Conservation (phyloP, 2,113 vertebrate species). For the Lophius piscatorius region DNA sequence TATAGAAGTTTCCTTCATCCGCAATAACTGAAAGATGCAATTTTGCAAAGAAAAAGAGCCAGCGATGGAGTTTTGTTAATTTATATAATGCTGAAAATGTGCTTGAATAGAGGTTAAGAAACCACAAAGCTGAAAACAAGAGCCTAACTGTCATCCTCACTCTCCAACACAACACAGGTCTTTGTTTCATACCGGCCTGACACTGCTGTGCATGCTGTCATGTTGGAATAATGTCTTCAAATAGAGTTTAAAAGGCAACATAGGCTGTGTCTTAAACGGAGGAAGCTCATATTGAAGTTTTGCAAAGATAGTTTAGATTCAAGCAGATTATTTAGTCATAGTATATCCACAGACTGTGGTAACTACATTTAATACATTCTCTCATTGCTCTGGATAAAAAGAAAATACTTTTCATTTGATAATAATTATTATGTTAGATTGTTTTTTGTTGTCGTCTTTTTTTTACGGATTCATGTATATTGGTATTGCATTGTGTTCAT, state of each 20-base stretch:
- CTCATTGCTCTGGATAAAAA: background rate
- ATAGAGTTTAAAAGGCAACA: background rate
- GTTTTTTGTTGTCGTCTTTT: background rate
- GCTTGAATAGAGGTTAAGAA: too few species aligned
- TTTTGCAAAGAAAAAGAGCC: background rate
- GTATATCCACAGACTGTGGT: too few species aligned
- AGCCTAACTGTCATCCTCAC: conserved; percentile 20
- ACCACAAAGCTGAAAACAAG: conserved; percentile 8
- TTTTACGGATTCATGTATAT: background rate
- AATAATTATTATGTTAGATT: background rate
- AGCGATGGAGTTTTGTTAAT: background rate
- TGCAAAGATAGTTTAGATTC: background rate
- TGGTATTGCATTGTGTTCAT: background rate
- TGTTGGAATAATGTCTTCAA: background rate
- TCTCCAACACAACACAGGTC: conserved; percentile 17
- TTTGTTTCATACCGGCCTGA: conserved; percentile 2
- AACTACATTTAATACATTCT: too few species aligned
- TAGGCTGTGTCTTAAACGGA: too few species aligned
- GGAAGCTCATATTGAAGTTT: background rate
- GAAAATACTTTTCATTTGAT: background rate
- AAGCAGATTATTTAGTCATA: too few species aligned
- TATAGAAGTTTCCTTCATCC: background rate
- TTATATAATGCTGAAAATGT: background rate
- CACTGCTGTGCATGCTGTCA: background rate
- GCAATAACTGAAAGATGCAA: background rate